Percentiles rank a stretch among this genome's conserved stretches.
phyloP scores from a whole-genome alignment of 2,113 vertebrate species.

The Hemiprocne comata region DNA sequence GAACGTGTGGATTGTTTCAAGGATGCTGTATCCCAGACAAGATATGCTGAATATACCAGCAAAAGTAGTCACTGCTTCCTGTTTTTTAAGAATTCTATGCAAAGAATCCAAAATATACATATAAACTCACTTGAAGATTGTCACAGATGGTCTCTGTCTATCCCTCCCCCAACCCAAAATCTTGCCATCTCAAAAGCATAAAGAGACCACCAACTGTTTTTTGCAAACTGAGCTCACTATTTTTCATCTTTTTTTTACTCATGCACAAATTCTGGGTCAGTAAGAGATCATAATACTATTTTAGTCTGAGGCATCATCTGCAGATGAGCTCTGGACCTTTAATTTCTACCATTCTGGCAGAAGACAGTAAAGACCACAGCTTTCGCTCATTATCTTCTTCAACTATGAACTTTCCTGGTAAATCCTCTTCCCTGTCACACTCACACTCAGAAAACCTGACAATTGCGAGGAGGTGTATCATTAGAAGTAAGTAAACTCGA shows the following conservation, averaged over 20 bases:
- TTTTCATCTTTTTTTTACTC: background rate
- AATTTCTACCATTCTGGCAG: background rate
- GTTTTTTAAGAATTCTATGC: background rate
- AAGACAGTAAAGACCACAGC: background rate
- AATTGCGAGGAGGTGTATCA: background rate
- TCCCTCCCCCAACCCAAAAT: background rate
- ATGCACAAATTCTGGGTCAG: background rate
- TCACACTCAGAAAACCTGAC: background rate
- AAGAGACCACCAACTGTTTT: background rate
- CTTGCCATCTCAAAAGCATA: background rate
- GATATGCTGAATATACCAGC: background rate
- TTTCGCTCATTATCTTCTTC: background rate
- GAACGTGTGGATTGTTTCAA: background rate
- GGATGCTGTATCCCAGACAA: background rate
- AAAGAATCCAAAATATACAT: background rate
- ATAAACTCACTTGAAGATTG: background rate
- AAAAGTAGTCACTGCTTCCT: background rate
- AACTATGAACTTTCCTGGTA: background rate
- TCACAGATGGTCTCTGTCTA: background rate
- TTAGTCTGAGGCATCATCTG: background rate
- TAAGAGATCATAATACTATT: background rate
- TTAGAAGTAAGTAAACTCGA: background rate
- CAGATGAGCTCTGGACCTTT: background rate
- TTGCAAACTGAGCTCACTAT: background rate
- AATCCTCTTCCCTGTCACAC: background rate